Evolutionary conservation across 2,888 invertebrate species (phyloP), one percentile per base, ranked within the genome.

Genomic region (Invenusta paracnida): DNA sequence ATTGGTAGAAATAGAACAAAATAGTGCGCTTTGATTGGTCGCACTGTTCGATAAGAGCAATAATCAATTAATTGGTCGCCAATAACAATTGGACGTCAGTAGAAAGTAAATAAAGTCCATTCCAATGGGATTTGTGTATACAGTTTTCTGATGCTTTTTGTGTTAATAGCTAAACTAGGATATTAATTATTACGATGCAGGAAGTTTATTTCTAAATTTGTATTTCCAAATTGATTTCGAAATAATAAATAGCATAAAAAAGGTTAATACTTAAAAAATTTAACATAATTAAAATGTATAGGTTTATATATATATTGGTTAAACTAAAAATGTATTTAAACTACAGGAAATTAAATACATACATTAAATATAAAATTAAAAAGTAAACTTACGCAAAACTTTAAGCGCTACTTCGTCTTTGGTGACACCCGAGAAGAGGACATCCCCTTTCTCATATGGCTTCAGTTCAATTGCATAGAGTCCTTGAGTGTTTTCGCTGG

Each of bases 401-500:
- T 28, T 83, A 1, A 85, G 29, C 5, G 84, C 29, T n/a, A 85
- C 85, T 17, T 85, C 30, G 25, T 85, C 85, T 23, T 67, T n/a
- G n/a, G 73, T 67, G 28, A 28, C 13, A 1, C 84, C 84, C 25
- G 27, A 81, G 23, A 85, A 2, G 2, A 85, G 2, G 0, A 28
- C 17, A 13, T 85, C 84, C 29, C 83, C 25, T 27, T 29, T 29
- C n/a, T 28, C 83, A 84, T 27, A 29, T 5, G 83, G 85, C 29
- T 83, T 29, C 83, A 85, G 82, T 83, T 83, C 82, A 27, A 5
- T 0, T 1, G 85, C 66, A 79, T 85, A 85, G 30, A 85, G 30
- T 1, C 85, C 85, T 29, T 83, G 30, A 2, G 82, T 29, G 11
- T 85, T 81, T 84, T 85, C 85, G 27, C 83, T 83, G 11, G 82